Evolutionary conservation across 2,888 invertebrate species (phyloP), one percentile per base, ranked within the genome.

Genomic region (Dendrolimus pini): DNA sequence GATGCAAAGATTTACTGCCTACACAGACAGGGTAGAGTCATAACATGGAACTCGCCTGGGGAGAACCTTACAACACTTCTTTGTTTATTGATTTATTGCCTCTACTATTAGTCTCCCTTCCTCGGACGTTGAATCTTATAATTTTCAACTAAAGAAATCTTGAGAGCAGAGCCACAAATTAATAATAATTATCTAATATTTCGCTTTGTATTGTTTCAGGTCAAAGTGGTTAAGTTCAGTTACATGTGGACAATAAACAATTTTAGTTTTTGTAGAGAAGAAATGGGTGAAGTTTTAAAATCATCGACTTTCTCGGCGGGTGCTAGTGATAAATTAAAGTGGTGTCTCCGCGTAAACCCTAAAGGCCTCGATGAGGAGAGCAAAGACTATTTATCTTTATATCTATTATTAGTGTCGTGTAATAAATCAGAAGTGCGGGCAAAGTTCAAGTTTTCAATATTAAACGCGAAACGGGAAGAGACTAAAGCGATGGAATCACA

Each of bases 241-340:
- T 99, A 99, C 92, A 99, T 99, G 98, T 99, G 99, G 99, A 99
- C 99, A 86, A 99, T 99, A 93, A 99, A 99, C 93, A 99, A 99
- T 94, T 99, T 99, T 93, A 99, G 99, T 93, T 99, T 99, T 93
- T 99, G 99, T 93, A 96, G 99, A 75, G 99, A 99, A 92, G 99
- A 99, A 92, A 99, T 99, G 99, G 99, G 99, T 75, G 99, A 99
- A 93, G 99, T 99, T 74, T 93, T 99, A 83, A 99, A 99, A 93
- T 99, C 99, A 85, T 99, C 99, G 78, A 99, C 99, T 75, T 99
- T 99, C 92, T 99, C 98, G 70, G 99, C 99, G 69, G 99, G 99
- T 89, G 97, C 98, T 89, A 99, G 98, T 93, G 99, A 99, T 92
- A 99, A 99, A 93, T 93, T 99, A 81, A 99, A 99, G 93, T 99